phyloP scores from a whole-genome alignment of 2,113 vertebrate species.

The Prietella phreatophila region DNA sequence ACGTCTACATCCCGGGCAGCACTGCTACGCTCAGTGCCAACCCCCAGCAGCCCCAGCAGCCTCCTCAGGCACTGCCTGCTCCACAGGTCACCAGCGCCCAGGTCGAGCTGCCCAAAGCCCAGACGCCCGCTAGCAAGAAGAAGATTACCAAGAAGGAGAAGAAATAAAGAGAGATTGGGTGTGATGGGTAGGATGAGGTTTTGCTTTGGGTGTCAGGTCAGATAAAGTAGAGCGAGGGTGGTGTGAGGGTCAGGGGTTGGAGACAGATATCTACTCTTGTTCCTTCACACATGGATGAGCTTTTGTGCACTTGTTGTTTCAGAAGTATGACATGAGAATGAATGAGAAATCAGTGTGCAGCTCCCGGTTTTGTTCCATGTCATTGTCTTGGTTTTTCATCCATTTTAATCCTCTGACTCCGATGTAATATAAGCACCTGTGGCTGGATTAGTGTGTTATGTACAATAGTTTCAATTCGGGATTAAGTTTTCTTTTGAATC shows the following conservation, averaged over 20 bases:
- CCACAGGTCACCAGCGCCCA: slow-evolving; percentile 67
- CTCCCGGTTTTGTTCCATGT: not conserved
- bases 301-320: slow-evolving; percentile 16
- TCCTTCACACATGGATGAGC: not conserved
- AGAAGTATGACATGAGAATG: not conserved
- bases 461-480: slow-evolving; percentile 10
- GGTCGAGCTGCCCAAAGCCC: slow-evolving; percentile 75
- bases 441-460: slow-evolving; percentile 5
- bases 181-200: not conserved
- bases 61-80: slow-evolving; percentile 75
- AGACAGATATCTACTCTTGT: not conserved
- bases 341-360: slow-evolving; percentile 18
- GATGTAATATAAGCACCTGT: slow-evolving; percentile 22
- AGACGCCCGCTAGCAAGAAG: slow-evolving; percentile 89
- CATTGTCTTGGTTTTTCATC: not conserved
- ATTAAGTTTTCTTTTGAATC: slow-evolving; percentile 8
- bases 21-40: slow-evolving; percentile 88
- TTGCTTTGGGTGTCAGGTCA: not conserved
- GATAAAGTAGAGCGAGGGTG: not conserved
- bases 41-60: slow-evolving; percentile 77
- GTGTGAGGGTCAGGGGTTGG: not conserved
- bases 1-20: slow-evolving; percentile 97
- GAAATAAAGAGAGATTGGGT: slow-evolving; percentile 74
- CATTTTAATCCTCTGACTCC: slow-evolving; percentile 2
- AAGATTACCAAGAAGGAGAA: slow-evolving; percentile 98